Evolutionary conservation across 2,797 vertebrate species (phyloP).

Genomic region (Otolemur crassicaudatus): DNA sequence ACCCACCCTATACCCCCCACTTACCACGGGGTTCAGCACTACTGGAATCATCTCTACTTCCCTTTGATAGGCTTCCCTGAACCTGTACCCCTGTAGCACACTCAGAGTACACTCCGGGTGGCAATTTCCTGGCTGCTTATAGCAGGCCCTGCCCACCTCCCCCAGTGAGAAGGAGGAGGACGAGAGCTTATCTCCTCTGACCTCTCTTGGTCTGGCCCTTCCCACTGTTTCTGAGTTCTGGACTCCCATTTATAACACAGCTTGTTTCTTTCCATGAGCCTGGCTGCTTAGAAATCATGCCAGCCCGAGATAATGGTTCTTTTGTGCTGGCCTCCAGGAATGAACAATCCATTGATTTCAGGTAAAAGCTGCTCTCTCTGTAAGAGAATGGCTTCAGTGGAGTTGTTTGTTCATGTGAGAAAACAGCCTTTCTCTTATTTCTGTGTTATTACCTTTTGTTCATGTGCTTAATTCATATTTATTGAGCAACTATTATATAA

Average conservation of each 20-base stretch:
- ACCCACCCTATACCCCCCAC: rapidly evolving
- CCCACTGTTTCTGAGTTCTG: neutral
- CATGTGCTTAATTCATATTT: constrained; percentile 56
- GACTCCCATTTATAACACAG: neutral
- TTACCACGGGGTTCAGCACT: rapidly evolving
- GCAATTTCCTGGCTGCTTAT: too few relatives aligned
- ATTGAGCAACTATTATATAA: constrained; percentile 28
- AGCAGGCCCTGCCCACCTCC: too few relatives aligned
- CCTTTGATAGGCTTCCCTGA: neutral
- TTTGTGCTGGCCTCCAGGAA: constrained; percentile 62
- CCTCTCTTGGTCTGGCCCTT: neutral
- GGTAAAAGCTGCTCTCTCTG: constrained; percentile 60
- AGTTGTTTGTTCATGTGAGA: constrained; percentile 51
- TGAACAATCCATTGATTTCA: constrained; percentile 73
- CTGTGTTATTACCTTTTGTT: constrained; percentile 27
- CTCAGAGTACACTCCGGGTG: neutral
- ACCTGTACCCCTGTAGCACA: neutral
- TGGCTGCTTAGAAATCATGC: neutral
- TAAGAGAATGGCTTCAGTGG: constrained; percentile 59
- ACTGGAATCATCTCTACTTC: neutral
- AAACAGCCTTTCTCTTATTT: constrained; percentile 53
- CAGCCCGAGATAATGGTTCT: constrained; percentile 46
- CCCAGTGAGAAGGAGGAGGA: rapidly evolving
- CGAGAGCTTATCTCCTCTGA: neutral
- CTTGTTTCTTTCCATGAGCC: constrained; percentile 35